Base-by-base conservation (phyloP, 2,888 invertebrate genomes). In the Spicauda simplicius region DNA sequence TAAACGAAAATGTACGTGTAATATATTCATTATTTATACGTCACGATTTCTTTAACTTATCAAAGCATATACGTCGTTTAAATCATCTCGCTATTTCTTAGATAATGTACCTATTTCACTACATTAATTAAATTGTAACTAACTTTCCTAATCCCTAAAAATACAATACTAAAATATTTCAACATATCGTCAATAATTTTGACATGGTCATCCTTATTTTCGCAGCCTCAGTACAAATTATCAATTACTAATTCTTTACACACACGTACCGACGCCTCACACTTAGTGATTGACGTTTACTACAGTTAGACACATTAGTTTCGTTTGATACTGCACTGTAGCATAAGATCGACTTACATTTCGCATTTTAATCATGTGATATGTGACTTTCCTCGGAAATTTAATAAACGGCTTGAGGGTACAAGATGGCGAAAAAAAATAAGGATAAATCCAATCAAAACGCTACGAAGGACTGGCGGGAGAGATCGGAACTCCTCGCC, bases 391-490 rank as follows among this genome's bases (percentile, higher is more conserved):
- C 20, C 54, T 18, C 62, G 25, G 41, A 12, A 37, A 53, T 53
- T 52, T 61, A 61, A 41, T 52, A 61, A 61, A 61, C 50, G 53
- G 18, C 50, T 48, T 41, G 53, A 25, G 25, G 5, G 53, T 57
- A 45, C 57, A 76, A 71, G 69, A 86, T 84, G 84, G 76, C 81
- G 80, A 91, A 87, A 86, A 90, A 88, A 87, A 90, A 85, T 86
- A 91, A 88, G 80, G 90, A 91, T 74, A 91, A 87, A 87, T 82
- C 84, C 75, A 88, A 85, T 86, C 87, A 85, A 77, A 88, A 81
- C 77, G 80, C 81, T 75, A 78, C 76, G 70, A 88, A 82, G 77
- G 89, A 89, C 75, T 79, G 87, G 83, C 84, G 88, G 73, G 88
- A 89, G 78, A 84, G 87, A 74, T 83, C 86, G 52, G 92, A 91